Evolutionary conservation across 2,888 invertebrate species (phyloP).

Genomic region (Dorcus hopei): DNA sequence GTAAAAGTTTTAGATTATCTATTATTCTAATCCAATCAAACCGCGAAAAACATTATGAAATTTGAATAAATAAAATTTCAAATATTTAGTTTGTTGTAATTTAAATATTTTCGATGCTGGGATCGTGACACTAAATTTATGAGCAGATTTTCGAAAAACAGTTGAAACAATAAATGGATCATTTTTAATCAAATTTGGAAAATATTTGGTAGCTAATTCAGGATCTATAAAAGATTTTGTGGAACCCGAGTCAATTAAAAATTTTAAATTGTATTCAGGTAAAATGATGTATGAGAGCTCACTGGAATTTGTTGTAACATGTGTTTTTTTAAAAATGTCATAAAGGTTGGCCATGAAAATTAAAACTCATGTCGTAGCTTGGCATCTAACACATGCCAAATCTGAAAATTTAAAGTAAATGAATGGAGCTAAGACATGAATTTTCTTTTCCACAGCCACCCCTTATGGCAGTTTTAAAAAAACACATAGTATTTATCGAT

Average conservation of each 20-base stretch:
- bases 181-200: too few species aligned
- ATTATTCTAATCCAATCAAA: not conserved
- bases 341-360: not conserved
- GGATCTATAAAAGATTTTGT: too few species aligned
- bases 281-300: slow-evolving; percentile 17
- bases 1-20: not conserved
- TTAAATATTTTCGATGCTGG: slow-evolving; percentile 2
- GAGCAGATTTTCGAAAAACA: too few species aligned
- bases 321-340: not conserved
- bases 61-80: slow-evolving; percentile 18
- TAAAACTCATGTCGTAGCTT: not conserved
- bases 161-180: too few species aligned
- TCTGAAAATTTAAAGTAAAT: too few species aligned
- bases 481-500: too few species aligned
- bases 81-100: not conserved
- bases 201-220: too few species aligned
- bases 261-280: slow-evolving; percentile 20
- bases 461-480: too few species aligned
- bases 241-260: slow-evolving; percentile 10
- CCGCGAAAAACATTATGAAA: slow-evolving; percentile 1
- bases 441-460: too few species aligned
- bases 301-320: not conserved
- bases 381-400: too few species aligned
- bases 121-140: too few species aligned
- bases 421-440: too few species aligned